phyloP scores from a whole-genome alignment of 2,888 invertebrate species.

The Leucophenga montana region DNA sequence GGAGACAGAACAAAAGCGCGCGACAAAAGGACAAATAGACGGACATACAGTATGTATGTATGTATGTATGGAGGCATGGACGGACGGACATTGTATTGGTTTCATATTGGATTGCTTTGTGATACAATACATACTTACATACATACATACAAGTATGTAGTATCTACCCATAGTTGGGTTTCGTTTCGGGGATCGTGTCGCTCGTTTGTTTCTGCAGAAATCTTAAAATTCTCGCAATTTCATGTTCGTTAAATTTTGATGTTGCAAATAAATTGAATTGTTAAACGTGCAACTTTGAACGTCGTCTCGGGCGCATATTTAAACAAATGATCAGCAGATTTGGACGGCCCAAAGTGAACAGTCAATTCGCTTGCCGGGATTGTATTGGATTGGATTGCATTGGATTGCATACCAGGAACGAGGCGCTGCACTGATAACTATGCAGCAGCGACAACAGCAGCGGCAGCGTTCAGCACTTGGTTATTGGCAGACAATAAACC shows the following conservation, averaged over 20 bases:
- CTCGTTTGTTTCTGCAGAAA: slow-evolving; percentile 73
- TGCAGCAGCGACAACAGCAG: slow-evolving; percentile 33
- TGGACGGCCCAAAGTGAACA: slow-evolving; percentile 42
- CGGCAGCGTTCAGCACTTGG: not conserved
- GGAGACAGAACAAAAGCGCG: slow-evolving; percentile 26
- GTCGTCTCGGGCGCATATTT: slow-evolving; percentile 70
- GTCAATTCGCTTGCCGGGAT: not conserved
- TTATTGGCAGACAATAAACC: slow-evolving; percentile 43
- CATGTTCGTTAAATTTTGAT: slow-evolving; percentile 72
- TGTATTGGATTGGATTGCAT: no score
- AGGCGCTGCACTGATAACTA: slow-evolving; percentile 46
- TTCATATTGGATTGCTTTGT: slow-evolving; percentile 18
- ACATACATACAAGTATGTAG: no score
- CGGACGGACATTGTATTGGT: slow-evolving; percentile 11
- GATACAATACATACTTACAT: no score
- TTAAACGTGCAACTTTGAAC: slow-evolving; percentile 70
- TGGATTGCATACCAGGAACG: slow-evolving; percentile 48
- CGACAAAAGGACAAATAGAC: slow-evolving; percentile 16
- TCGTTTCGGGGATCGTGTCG: slow-evolving; percentile 67
- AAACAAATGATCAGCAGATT: slow-evolving; percentile 72
- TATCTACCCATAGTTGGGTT: not conserved
- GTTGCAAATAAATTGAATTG: slow-evolving; percentile 72
- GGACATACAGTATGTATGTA: not conserved
- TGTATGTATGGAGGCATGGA: slow-evolving; percentile 8
- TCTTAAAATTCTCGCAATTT: slow-evolving; percentile 74